Evolutionary conservation across 2,113 vertebrate species (phyloP), one percentile per base, ranked within the genome.

Genomic region (Edolisoma coerulescens): DNA sequence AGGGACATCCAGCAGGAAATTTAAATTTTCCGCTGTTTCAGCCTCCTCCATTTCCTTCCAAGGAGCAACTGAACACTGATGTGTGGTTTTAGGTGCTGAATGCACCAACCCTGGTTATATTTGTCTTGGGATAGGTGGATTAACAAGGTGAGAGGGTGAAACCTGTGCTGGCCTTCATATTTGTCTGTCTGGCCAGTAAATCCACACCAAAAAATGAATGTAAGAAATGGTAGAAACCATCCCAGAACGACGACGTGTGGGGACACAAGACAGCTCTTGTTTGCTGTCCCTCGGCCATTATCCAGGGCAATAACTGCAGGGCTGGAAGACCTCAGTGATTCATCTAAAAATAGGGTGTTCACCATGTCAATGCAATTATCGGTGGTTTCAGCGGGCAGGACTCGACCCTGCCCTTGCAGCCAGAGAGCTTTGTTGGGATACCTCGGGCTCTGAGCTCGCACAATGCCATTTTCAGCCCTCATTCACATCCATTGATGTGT

Each of bases 331-430:
- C 89, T 93, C 89, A 93, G 57, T 11, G 71, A 57, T 69, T 32
- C 53, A 26, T 94, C 93, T 91, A 94, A 96, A 97, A 97, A 94
- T 89, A 95, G 96, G 33, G 9, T 76, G 37, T 50, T 37, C 35
- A 9, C 78, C 63, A 11, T 63, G 93, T 69, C 95, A 44, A 63
- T 93, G 91, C 93, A 28, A 93, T 96, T 91, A 94, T 68, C 52
- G 32, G 56, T 26, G 84, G 10, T 91, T 94, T 67, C 64, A 23
- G 73, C 1, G 37, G 0, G 6, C 56, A 84, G 77, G 85, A 42
- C 78, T 84, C 54, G 56, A 42, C 64, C 39, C 87, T 87, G 92
- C 52, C 84, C 61, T 82, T 50, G 79, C 52, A 84, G 52, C n/a
- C 45, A 22, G 42, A 47, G 88, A 85, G 45, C 54, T 87, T 47